These are phyloP conservation scores for Pachycephala philippinensis DNA, from an alignment of 2,113 vertebrate species.

Conservation along the genomic window DNA sequence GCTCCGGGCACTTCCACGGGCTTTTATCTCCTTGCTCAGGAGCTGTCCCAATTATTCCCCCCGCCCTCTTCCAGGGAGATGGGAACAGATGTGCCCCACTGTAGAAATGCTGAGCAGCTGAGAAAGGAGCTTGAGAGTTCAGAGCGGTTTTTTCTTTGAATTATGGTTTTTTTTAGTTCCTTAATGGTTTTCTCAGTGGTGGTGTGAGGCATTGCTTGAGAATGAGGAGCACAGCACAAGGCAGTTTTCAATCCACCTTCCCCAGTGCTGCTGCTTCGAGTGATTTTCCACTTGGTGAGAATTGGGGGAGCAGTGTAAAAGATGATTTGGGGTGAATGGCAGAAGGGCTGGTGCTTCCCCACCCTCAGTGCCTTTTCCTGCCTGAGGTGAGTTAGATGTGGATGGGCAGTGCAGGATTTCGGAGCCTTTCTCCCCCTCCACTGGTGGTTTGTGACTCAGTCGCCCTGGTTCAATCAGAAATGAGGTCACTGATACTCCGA, in stretches of 20 bases:
- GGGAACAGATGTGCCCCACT: constrained; percentile 49
- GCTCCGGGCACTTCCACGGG: accelerated
- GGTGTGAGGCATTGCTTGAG: neutral
- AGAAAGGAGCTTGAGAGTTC: neutral
- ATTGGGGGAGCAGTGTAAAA: accelerated
- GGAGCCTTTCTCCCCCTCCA: accelerated
- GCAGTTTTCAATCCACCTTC: neutral
- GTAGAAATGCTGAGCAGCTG: constrained; percentile 35
- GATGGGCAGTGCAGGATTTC: accelerated
- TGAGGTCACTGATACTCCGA: neutral
- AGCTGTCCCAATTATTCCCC: neutral
- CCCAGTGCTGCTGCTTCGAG: neutral
- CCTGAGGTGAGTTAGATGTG: accelerated
- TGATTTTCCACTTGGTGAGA: neutral
- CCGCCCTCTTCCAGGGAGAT: neutral
- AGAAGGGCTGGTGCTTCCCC: neutral
- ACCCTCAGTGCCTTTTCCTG: neutral
- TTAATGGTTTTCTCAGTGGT: neutral
- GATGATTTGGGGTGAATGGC: neutral
- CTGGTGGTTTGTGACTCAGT: accelerated
- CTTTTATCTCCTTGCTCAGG: neutral
- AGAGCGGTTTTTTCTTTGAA: neutral
- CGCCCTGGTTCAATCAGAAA: accelerated
- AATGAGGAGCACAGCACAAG: neutral
- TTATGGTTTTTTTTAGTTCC: neutral